A percentile compares a stretch with the other conserved stretches of the same genome.
phyloP scores from a whole-genome alignment of 2,888 invertebrate species.

The Harpalus rufipes region DNA sequence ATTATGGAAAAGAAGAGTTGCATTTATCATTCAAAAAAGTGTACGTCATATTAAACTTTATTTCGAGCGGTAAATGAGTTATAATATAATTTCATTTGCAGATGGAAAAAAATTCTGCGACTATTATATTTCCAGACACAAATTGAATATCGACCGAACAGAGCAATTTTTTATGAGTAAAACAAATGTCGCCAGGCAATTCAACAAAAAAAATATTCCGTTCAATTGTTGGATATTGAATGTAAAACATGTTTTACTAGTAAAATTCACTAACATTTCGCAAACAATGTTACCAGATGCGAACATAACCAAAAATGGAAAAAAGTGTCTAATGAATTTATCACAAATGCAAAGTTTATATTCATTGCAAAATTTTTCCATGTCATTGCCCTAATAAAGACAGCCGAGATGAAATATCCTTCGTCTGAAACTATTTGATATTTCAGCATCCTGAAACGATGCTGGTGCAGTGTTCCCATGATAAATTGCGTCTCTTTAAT shows the following conservation, averaged over 20 bases:
- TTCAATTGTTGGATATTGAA: not conserved
- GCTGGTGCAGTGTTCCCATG: constrained; percentile 17
- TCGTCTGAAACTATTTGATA: constrained; percentile 38
- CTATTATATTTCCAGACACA: constrained; percentile 1
- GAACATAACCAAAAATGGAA: constrained; percentile 36
- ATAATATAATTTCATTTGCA: not conserved
- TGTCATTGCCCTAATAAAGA: constrained; percentile 45
- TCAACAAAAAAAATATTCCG: not conserved
- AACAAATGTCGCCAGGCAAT: constrained; percentile 5
- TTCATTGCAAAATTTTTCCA: constrained; percentile 44
- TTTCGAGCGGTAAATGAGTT: not conserved
- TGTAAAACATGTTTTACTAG: not conserved
- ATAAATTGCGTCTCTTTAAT: constrained; percentile 34
- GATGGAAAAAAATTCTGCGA: not conserved
- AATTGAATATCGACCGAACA: constrained; percentile 4
- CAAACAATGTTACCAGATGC: constrained; percentile 18
- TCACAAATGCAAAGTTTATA: constrained; percentile 44
- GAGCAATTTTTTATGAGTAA: not conserved
- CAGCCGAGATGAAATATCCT: constrained; percentile 32
- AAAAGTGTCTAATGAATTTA: constrained; percentile 27
- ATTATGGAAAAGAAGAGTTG: no score
- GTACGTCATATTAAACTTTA: no score
- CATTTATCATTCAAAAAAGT: no score
- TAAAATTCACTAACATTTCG: not conserved
- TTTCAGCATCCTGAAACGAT: constrained; percentile 36